Percentiles rank a stretch among this genome's conserved stretches.
These are phyloP conservation scores for Orycteropus afer DNA, from an alignment of 2,113 vertebrate species.

Conservation along the genomic window DNA sequence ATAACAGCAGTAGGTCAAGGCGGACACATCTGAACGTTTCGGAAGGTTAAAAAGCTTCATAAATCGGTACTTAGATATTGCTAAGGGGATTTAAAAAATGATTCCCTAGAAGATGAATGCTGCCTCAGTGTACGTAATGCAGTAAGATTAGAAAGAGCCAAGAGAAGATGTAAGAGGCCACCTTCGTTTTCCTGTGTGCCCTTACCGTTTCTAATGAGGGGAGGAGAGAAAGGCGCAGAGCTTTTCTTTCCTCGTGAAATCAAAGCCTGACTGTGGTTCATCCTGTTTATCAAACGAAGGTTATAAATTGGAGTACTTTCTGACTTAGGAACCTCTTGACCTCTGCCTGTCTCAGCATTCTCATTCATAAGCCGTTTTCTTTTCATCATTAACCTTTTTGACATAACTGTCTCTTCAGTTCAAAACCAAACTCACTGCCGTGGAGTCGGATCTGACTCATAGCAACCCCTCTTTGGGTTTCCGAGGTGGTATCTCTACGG, in stretches of 20 bases:
- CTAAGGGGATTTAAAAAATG: constrained; percentile 16
- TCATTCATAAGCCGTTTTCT: background rate
- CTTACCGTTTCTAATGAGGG: background rate
- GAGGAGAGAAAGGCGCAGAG: background rate
- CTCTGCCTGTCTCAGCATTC: background rate
- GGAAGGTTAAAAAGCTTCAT: background rate
- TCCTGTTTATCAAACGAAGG: background rate
- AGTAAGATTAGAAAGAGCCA: background rate
- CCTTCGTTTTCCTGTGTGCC: background rate
- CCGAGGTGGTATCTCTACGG: no score
- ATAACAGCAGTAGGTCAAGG: background rate
- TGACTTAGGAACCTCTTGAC: background rate
- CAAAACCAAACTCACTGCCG: no score
- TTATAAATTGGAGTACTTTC: background rate
- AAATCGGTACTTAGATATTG: background rate
- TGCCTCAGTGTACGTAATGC: background rate
- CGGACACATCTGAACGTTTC: constrained; percentile 52
- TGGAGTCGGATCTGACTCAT: no score
- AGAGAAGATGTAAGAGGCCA: background rate
- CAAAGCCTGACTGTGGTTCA: background rate
- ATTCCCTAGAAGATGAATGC: background rate
- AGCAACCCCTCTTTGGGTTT: no score
- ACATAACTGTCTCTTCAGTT: background rate
- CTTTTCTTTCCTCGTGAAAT: background rate
- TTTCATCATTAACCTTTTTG: constrained; percentile 11